Evolutionary conservation across 2,113 vertebrate genomes (phyloP).

Genomic region (Columbina picui): DNA sequence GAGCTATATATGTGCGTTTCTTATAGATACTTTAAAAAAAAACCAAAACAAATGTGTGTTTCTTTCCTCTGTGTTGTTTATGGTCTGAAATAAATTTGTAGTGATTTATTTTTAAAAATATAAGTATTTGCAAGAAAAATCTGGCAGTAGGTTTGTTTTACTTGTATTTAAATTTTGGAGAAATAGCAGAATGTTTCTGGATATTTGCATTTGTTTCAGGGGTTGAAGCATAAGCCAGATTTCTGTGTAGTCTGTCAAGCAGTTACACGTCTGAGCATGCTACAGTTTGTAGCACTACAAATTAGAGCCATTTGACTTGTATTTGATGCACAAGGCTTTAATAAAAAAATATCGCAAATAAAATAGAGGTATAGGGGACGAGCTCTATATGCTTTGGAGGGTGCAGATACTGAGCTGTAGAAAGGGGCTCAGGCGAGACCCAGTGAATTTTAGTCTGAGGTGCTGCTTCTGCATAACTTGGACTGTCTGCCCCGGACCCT

Average conservation of each 20-base stretch:
- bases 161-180: conserved; percentile 17
- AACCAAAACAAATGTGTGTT: background rate
- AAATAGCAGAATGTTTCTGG: conserved; percentile 33
- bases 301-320: conserved; percentile 32
- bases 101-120: conserved; percentile 17
- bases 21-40: background rate
- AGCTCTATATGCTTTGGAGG: accelerated
- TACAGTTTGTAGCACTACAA: conserved; percentile 46
- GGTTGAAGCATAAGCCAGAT: conserved; percentile 5
- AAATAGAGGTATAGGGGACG: background rate
- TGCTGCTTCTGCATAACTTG: background rate
- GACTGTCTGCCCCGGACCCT: background rate
- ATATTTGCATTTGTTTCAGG: conserved; percentile 45
- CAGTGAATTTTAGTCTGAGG: background rate
- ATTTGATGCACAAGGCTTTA: background rate
- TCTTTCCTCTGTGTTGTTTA: conserved; percentile 45
- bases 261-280: conserved; percentile 52
- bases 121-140: conserved; percentile 23
- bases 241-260: conserved; percentile 51
- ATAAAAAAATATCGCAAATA: background rate
- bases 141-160: background rate
- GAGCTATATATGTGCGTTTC: background rate
- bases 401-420: accelerated
- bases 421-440: background rate
- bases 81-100: conserved; percentile 37